Evolutionary conservation across 2,888 invertebrate genomes (phyloP).

Genomic region (Tetanocera ferruginea): DNA sequence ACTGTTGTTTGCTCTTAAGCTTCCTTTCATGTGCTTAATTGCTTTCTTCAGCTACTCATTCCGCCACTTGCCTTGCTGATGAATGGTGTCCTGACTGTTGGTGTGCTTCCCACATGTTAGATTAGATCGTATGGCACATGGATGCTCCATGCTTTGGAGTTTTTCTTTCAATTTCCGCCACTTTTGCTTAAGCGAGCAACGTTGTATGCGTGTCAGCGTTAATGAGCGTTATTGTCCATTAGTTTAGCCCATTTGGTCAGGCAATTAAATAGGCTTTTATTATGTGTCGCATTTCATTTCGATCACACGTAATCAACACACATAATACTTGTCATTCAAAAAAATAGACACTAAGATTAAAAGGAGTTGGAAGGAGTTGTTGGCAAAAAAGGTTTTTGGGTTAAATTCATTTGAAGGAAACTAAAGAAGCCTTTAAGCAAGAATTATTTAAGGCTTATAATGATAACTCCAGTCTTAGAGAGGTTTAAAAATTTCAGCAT

Average conservation of each 20-base stretch:
- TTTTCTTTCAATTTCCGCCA: constrained; percentile 62
- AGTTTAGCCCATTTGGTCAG: constrained; percentile 48
- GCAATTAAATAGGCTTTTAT: constrained; percentile 64
- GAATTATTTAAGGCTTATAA: no score
- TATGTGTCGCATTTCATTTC: constrained; percentile 58
- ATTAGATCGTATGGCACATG: constrained; percentile 15
- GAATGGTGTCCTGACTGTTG: constrained; percentile 41
- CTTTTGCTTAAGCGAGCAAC: constrained; percentile 52
- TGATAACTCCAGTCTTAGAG: no score
- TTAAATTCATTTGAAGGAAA: no score
- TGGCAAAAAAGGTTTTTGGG: no score
- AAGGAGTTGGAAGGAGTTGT: no score
- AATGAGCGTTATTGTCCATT: constrained; percentile 65
- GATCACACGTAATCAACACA: constrained; percentile 32
- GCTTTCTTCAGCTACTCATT: constrained; percentile 59
- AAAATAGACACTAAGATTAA: no score
- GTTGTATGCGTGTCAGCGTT: constrained; percentile 59
- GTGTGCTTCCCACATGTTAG: constrained; percentile 40
- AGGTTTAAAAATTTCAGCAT: no score
- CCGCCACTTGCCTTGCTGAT: constrained; percentile 42
- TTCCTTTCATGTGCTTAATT: constrained; percentile 70
- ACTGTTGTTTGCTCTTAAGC: constrained; percentile 62
- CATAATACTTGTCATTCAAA: constrained; percentile 32
- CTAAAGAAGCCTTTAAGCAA: no score
- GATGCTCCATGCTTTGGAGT: constrained; percentile 5